These are phyloP conservation scores for Gephyroberyx darwinii DNA, from an alignment of 2,797 vertebrate genomes.

Conservation along the genomic window DNA sequence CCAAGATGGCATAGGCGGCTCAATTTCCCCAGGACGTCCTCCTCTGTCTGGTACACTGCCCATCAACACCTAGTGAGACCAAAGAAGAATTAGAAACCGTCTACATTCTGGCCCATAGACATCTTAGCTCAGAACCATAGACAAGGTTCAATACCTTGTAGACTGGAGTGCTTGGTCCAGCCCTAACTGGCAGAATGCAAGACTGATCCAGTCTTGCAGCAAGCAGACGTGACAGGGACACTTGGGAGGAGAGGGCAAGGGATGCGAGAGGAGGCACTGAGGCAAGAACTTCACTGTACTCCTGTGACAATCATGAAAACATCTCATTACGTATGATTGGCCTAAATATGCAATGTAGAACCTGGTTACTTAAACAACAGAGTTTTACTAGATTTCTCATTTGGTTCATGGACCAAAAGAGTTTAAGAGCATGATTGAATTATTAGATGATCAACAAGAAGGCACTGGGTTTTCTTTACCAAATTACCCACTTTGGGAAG, in stretches of 20 bases:
- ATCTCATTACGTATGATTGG: background rate
- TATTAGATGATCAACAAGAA: background rate
- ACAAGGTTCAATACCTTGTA: constrained; percentile 83
- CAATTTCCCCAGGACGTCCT: constrained; percentile 88
- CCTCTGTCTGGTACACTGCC: constrained; percentile 89
- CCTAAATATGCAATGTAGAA: background rate
- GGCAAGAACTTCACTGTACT: constrained; percentile 73
- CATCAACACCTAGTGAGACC: constrained; percentile 81
- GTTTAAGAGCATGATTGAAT: too few relatives aligned
- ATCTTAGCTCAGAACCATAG: background rate
- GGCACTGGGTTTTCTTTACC: background rate
- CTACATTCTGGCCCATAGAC: background rate
- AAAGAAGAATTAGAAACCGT: constrained; percentile 2
- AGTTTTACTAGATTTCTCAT: background rate
- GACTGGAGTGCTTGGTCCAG: constrained; percentile 78
- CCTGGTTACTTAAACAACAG: too few relatives aligned
- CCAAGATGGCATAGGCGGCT: constrained; percentile 89
- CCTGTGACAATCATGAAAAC: constrained; percentile 66
- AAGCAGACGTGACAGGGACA: constrained; percentile 82
- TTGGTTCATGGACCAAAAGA: background rate
- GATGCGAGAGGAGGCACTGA: constrained; percentile 69
- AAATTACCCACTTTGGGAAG: background rate
- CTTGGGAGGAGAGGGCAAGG: constrained; percentile 58
- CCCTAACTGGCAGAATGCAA: constrained; percentile 79
- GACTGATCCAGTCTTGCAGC: constrained; percentile 87